Evolutionary conservation across 37 sponge, comb jelly and placozoan genomes (phyloP).

Genomic region (Oscarella lobularis): DNA sequence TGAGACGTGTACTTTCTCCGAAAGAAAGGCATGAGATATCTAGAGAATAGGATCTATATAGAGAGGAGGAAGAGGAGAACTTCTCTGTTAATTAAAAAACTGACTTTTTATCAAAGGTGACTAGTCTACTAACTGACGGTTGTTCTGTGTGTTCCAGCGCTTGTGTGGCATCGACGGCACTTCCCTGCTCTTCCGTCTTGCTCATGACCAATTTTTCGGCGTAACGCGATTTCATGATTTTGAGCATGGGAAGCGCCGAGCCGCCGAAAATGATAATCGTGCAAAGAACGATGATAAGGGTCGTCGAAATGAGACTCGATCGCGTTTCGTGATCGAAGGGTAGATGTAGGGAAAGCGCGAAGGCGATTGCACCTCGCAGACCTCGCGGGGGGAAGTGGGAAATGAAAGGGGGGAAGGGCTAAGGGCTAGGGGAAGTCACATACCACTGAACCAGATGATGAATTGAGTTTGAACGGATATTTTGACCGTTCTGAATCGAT

Average conservation of each 20-base stretch:
- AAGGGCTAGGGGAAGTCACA: constrained; percentile 3
- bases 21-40: too few relatives aligned
- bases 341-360: constrained; percentile 73
- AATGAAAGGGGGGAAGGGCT: neutral
- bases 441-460: constrained; percentile 92
- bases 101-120: neutral
- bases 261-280: constrained; percentile 78
- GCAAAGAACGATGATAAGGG: constrained; percentile 83
- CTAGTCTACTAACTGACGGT: neutral
- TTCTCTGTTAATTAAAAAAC: neutral
- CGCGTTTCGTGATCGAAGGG: constrained; percentile 25
- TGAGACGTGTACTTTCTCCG: constrained; percentile 10
- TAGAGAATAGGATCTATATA: too few relatives aligned
- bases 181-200: constrained; percentile 69
- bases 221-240: neutral
- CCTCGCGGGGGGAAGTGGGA: constrained; percentile 20
- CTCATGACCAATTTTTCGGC: constrained; percentile 24
- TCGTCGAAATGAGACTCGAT: constrained; percentile 54
- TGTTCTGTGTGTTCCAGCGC: neutral
- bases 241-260: constrained; percentile 69
- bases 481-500: constrained; percentile 59
- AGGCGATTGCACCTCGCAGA: constrained; percentile 87
- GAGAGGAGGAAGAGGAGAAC: too few relatives aligned
- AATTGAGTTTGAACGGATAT: constrained; percentile 70
- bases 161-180: neutral